These are phyloP conservation scores for Strix uralensis DNA, from an alignment of 2,113 vertebrate species.

Conservation along the genomic window DNA sequence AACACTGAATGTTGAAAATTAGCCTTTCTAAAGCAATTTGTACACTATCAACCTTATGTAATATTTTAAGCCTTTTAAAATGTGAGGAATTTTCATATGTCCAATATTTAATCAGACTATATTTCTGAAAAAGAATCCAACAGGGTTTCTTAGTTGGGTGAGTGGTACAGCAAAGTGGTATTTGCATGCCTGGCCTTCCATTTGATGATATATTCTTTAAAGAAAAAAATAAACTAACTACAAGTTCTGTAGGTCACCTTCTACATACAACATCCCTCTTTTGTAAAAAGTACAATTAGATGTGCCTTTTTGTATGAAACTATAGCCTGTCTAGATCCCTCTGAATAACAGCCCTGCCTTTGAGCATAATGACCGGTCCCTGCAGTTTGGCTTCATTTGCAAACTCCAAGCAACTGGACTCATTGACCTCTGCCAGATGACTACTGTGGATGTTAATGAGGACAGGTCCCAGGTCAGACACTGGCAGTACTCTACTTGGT, in stretches of 20 bases:
- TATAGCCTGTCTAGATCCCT: neutral
- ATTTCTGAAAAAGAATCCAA: neutral
- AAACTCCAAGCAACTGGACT: rapidly evolving
- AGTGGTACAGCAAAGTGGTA: neutral
- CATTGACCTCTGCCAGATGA: neutral
- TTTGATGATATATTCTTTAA: neutral
- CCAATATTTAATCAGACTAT: neutral
- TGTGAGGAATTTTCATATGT: neutral
- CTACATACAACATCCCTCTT: neutral
- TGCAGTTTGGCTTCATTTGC: neutral
- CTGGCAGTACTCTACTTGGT: neutral
- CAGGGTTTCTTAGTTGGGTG: neutral
- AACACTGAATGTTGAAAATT: neutral
- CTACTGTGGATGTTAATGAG: neutral
- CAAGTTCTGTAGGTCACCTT: neutral
- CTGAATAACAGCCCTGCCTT: neutral
- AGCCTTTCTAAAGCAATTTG: neutral
- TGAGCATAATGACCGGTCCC: neutral
- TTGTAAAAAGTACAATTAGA: neutral
- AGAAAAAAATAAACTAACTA: neutral
- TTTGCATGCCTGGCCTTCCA: neutral
- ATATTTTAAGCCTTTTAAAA: neutral
- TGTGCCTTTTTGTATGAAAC: neutral
- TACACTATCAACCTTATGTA: neutral
- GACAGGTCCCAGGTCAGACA: neutral